Evolutionary conservation across 2,113 vertebrate species (phyloP), one percentile per base, ranked within the genome.

Genomic region (Eulemur macaco): DNA sequence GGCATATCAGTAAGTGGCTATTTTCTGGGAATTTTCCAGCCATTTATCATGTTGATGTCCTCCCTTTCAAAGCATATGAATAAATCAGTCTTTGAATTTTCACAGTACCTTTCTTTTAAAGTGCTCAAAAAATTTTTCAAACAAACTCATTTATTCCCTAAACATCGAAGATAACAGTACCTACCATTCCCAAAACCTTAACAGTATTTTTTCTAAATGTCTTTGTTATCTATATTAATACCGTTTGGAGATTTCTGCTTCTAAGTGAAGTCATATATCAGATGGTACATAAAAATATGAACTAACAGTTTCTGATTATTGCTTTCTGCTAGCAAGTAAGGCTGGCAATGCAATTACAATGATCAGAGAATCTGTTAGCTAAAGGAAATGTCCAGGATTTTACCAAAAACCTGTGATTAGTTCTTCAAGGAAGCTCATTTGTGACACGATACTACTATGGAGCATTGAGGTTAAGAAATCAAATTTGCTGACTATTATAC

Each of bases 61-160:
- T 93, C 34, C 83, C 2, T 92, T 93, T 91, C 8, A 87, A 95
- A 76, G 54, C 34, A 84, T 66, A 60, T 69, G 34, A 96, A 82
- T 54, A 97, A 69, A 89, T 76, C 17, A 80, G 50, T 86, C 34
- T 90, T 93, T 81, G 23, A 29, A 86, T 89, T 95, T 83, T 88
- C 66, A 95, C 1, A 86, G 12, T 23, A 78, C 13, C 29, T 78
- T 84, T 87, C 21, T 77, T 94, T 89, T 86, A 69, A 68, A 78
- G 42, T 73, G 18, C 25, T 20, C 15, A 37, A 52, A 86, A 82
- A 4, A 11, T 34, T 39, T 95, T 96, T 95, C 81, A 73, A 95
- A 91, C 20, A 71, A 94, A 82, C 31, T 85, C 10, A 74, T 89
- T 92, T 94, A 78, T 93, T 86, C 23, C n/a, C 42, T 29, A 95